Percentiles rank a stretch among this genome's conserved stretches.
Evolutionary conservation across 1,140 invertebrate genomes (phyloP).

Genomic region (Episyrphus balteatus): DNA sequence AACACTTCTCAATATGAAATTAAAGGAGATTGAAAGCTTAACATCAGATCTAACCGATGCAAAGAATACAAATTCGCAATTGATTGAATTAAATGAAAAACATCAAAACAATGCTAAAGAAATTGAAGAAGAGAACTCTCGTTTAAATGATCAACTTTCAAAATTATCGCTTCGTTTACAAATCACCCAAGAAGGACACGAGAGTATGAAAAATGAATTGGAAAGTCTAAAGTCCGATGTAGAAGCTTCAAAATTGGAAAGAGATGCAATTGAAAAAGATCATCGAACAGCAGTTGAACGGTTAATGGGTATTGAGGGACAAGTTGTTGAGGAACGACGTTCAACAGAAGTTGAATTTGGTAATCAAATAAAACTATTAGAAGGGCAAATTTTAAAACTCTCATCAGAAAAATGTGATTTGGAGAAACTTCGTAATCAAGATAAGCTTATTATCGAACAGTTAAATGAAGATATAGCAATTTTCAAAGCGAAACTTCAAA

Average conservation of each 20-base stretch:
- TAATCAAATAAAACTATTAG: too few relatives aligned
- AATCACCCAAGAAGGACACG: constrained; percentile 5
- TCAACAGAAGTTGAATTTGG: too few relatives aligned
- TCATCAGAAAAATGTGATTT: too few relatives aligned
- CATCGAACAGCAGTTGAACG: neutral
- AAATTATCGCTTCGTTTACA: constrained; percentile 5
- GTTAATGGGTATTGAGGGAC: neutral
- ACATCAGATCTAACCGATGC: too few relatives aligned
- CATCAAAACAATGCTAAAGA: constrained; percentile 1
- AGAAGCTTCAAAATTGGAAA: constrained; percentile 3
- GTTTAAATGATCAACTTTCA: constrained; percentile 8
- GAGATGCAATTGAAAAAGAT: neutral
- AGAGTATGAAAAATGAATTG: neutral
- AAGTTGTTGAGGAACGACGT: neutral
- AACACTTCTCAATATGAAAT: neutral
- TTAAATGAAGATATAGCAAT: constrained; percentile 1
- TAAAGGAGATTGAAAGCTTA: too few relatives aligned
- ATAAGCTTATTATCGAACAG: neutral
- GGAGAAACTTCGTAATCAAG: too few relatives aligned
- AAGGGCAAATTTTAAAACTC: too few relatives aligned
- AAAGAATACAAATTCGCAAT: neutral
- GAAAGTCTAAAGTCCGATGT: constrained; percentile 5
- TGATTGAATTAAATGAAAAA: constrained; percentile 2
- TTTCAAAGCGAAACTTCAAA: constrained; percentile 1
- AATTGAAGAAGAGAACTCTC: constrained; percentile 6